Percentiles rank a stretch among this genome's conserved stretches.
Evolutionary conservation across 2,888 invertebrate species (phyloP).

Genomic region (Tetramorium bicarinatum): DNA sequence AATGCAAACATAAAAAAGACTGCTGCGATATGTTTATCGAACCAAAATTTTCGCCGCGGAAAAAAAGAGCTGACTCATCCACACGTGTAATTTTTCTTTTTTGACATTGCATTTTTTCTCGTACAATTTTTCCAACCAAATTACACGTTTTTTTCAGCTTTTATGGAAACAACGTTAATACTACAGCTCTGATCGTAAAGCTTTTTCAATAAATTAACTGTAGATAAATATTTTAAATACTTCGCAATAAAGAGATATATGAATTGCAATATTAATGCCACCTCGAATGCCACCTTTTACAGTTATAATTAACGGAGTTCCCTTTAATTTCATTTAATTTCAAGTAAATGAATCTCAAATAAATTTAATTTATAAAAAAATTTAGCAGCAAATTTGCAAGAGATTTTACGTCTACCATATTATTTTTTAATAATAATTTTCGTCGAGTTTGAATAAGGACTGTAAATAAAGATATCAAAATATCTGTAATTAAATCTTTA

Average conservation of each 20-base stretch:
- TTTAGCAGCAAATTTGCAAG: not conserved
- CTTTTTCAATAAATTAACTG: conserved; percentile 17
- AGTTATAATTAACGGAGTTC: not conserved
- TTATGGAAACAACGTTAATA: conserved; percentile 1
- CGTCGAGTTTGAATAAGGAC: not conserved
- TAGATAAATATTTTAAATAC: not conserved
- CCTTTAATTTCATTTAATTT: not conserved
- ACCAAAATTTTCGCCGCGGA: not conserved
- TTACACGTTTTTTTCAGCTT: not conserved
- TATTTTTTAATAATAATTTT: not conserved
- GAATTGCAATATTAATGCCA: not conserved
- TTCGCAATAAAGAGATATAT: not conserved
- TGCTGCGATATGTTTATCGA: not conserved
- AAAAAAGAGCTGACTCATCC: not conserved
- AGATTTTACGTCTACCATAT: not conserved
- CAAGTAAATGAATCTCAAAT: not conserved
- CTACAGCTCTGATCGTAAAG: not conserved
- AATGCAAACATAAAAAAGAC: conserved; percentile 8
- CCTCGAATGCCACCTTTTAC: not conserved
- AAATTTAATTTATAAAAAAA: not conserved
- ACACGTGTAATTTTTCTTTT: not conserved
- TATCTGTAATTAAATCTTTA: not conserved
- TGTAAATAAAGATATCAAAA: not conserved
- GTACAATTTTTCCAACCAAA: not conserved
- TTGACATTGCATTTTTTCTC: not conserved